Conservation (phyloP, 2,113 vertebrate genomes). For the Sakesphorus luctuosus region DNA sequence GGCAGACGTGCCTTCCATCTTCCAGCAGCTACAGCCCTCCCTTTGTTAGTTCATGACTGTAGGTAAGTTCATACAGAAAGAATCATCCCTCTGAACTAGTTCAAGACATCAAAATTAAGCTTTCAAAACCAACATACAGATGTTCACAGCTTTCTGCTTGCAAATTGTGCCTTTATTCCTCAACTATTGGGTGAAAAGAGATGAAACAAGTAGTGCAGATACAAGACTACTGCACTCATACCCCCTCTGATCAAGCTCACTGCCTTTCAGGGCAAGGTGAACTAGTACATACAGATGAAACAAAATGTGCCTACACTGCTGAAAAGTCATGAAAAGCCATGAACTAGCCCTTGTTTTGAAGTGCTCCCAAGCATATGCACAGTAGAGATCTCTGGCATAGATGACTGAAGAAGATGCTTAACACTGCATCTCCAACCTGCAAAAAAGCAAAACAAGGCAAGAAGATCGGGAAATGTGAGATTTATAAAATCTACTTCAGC, state of each 20-base stretch:
- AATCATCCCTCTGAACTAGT: background rate
- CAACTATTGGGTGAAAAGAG: background rate
- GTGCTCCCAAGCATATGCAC: rapidly evolving
- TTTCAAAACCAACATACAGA: background rate
- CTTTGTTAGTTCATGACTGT: rapidly evolving
- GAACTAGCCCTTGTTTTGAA: background rate
- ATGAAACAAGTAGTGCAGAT: background rate
- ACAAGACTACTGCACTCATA: background rate
- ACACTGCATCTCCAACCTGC: background rate
- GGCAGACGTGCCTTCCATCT: background rate
- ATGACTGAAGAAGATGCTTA: background rate
- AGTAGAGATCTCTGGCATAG: background rate
- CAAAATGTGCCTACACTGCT: rapidly evolving
- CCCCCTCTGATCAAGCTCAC: background rate
- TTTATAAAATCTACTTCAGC: background rate
- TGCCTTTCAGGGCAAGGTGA: background rate
- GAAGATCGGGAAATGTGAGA: background rate
- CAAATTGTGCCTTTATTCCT: background rate
- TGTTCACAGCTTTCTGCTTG: background rate
- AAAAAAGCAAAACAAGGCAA: background rate
- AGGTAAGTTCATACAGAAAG: background rate
- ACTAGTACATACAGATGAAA: background rate
- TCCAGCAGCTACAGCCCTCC: background rate
- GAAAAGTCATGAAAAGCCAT: background rate
- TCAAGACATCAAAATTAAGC: background rate